Evolutionary conservation across 2,888 invertebrate genomes (phyloP).

Genomic region (Macrosoma leucophasiata): DNA sequence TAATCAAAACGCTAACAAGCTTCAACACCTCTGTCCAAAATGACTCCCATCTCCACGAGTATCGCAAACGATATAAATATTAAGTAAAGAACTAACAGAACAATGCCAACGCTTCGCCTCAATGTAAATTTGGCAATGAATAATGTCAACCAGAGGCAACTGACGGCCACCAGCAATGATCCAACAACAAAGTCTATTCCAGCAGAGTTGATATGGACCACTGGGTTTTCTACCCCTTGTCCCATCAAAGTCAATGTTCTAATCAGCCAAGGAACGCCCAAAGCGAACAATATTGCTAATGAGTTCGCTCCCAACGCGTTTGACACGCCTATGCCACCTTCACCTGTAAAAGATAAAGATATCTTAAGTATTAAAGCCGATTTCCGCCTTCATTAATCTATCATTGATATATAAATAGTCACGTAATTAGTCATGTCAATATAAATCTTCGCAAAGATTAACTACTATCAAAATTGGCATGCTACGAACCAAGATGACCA

Average conservation of each 20-base stretch:
- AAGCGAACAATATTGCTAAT: constrained; percentile 86
- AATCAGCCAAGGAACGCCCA: constrained; percentile 91
- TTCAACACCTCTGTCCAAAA: constrained; percentile 37
- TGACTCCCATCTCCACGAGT: constrained; percentile 85
- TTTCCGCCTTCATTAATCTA: no score
- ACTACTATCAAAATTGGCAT: no score
- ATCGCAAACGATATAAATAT: constrained; percentile 85
- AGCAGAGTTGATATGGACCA: constrained; percentile 82
- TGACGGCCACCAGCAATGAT: constrained; percentile 84
- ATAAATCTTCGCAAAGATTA: no score
- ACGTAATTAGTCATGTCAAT: no score
- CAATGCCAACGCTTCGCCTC: constrained; percentile 80
- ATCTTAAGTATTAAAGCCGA: neutral
- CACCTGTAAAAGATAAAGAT: constrained; percentile 71
- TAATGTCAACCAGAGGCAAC: constrained; percentile 80
- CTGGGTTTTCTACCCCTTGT: constrained; percentile 58
- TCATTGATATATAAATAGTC: no score
- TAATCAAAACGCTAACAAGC: no score
- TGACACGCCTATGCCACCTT: constrained; percentile 90
- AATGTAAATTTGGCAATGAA: constrained; percentile 82
- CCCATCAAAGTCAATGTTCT: constrained; percentile 76
- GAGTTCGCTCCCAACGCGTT: constrained; percentile 92
- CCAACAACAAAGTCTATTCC: constrained; percentile 89
- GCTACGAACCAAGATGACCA: no score
- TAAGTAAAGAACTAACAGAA: constrained; percentile 79